Conservation (phyloP, 2,888 invertebrate species). For the Hirtodrosophila trivittata region DNA sequence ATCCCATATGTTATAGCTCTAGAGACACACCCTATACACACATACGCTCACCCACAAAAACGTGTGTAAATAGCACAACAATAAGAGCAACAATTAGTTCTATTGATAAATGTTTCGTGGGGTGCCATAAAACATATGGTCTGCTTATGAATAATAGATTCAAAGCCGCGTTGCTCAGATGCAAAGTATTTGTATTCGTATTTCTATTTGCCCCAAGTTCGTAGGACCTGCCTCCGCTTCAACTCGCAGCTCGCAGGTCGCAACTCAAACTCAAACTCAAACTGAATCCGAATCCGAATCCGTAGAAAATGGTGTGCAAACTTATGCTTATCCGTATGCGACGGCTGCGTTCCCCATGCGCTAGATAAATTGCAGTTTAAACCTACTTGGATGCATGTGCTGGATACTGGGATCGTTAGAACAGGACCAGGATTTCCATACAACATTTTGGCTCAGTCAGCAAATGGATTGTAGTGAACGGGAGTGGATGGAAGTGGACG, state of each 20-base stretch:
- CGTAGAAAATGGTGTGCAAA: slow-evolving; percentile 68
- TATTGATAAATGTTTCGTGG: slow-evolving; percentile 55
- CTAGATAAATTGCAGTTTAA: slow-evolving; percentile 77
- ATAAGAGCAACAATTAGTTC: slow-evolving; percentile 69
- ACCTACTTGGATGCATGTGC: slow-evolving; percentile 75
- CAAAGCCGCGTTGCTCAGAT: slow-evolving; percentile 56
- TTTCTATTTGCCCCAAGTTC: slow-evolving; percentile 39
- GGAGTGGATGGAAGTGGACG: not conserved
- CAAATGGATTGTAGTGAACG: slow-evolving; percentile 14
- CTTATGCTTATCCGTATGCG: slow-evolving; percentile 75
- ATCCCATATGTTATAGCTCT: slow-evolving; percentile 10
- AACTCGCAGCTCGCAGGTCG: not conserved
- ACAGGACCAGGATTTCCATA: slow-evolving; percentile 46
- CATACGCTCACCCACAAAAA: slow-evolving; percentile 16
- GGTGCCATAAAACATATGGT: slow-evolving; percentile 65
- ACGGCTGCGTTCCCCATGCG: slow-evolving; percentile 48
- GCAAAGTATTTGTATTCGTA: slow-evolving; percentile 37
- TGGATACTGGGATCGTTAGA: slow-evolving; percentile 31
- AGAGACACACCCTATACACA: slow-evolving; percentile 6
- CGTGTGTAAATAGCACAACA: slow-evolving; percentile 40
- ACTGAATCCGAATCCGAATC: slow-evolving; percentile 46
- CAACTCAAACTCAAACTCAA: slow-evolving; percentile 7
- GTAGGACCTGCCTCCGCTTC: not conserved
- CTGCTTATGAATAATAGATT: slow-evolving; percentile 71
- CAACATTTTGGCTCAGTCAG: slow-evolving; percentile 55